A percentile compares a stretch with the other conserved stretches of the same genome.
Evolutionary conservation across 1,140 invertebrate species (phyloP).

Genomic region (Anoplolepis gracilipes): DNA sequence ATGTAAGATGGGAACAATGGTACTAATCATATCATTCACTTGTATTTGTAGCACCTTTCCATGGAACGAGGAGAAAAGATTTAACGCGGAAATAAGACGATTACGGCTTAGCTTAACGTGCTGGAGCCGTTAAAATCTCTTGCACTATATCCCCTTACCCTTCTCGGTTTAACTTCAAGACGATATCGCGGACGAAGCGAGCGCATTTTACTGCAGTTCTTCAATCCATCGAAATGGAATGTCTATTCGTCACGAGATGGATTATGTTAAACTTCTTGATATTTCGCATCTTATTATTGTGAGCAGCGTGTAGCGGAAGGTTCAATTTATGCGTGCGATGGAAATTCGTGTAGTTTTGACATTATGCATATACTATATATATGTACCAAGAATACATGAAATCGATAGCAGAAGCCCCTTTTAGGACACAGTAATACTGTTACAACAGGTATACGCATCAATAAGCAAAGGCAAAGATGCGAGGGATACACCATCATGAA

Average conservation of each 20-base stretch:
- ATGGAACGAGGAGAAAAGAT: slow-evolving; percentile 74
- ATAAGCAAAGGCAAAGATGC: slow-evolving; percentile 17
- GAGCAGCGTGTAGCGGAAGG: background rate
- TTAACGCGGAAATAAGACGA: slow-evolving; percentile 83
- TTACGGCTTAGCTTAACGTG: slow-evolving; percentile 81
- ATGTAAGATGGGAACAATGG: slow-evolving; percentile 80
- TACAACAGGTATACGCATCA: background rate
- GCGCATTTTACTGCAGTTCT: background rate
- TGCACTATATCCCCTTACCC: background rate
- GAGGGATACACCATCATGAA: background rate
- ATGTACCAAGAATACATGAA: background rate
- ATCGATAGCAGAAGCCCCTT: slow-evolving; percentile 14
- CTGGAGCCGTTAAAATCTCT: slow-evolving; percentile 62
- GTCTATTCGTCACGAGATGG: slow-evolving; percentile 8
- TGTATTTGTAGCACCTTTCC: slow-evolving; percentile 64
- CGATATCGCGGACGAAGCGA: slow-evolving; percentile 7
- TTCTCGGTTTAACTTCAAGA: slow-evolving; percentile 25
- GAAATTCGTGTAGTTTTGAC: slow-evolving; percentile 1
- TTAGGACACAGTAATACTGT: background rate
- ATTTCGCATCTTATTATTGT: slow-evolving; percentile 11
- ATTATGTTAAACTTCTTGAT: slow-evolving; percentile 11
- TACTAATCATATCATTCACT: slow-evolving; percentile 60
- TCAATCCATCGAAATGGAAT: background rate
- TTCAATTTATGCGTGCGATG: background rate
- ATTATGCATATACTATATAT: background rate